Percentiles rank a stretch among this genome's conserved stretches.
Conservation (phyloP, 2,888 invertebrate genomes). For the Dynastes tityus region DNA sequence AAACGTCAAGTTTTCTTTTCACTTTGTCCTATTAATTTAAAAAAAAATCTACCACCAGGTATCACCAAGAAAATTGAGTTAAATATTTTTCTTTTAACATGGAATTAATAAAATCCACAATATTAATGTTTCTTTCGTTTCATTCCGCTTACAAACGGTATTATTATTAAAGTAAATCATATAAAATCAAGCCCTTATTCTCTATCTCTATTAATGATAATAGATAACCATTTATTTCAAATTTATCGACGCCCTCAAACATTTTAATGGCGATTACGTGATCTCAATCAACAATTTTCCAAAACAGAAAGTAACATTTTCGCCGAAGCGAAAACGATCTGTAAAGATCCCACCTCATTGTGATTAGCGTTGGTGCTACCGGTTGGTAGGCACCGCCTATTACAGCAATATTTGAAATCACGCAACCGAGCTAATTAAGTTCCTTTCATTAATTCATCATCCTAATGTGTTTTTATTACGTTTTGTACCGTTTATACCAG, state of each 20-base stretch:
- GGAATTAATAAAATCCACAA: no score
- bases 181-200: no score
- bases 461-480: slow-evolving; percentile 5
- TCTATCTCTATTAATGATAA: no score
- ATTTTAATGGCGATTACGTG: slow-evolving; percentile 20
- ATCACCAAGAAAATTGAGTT: no score
- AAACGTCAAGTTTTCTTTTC: no score
- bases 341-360: not conserved
- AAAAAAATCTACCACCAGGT: no score
- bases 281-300: not conserved
- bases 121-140: no score
- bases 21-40: no score
- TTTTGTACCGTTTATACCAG: slow-evolving; percentile 4
- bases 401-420: slow-evolving; percentile 21
- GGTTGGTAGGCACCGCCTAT: slow-evolving; percentile 6
- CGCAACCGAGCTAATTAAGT: slow-evolving; percentile 25
- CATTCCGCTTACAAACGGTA: no score
- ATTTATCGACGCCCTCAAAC: not conserved
- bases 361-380: slow-evolving; percentile 19
- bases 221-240: not conserved
- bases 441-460: slow-evolving; percentile 22
- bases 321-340: slow-evolving; percentile 4
- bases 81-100: no score
- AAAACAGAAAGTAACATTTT: not conserved
- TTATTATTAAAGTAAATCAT: no score